Percentiles rank a stretch among this genome's conserved stretches.
Conservation (phyloP, 2,888 invertebrate genomes). For the Nomada goodeniana region DNA sequence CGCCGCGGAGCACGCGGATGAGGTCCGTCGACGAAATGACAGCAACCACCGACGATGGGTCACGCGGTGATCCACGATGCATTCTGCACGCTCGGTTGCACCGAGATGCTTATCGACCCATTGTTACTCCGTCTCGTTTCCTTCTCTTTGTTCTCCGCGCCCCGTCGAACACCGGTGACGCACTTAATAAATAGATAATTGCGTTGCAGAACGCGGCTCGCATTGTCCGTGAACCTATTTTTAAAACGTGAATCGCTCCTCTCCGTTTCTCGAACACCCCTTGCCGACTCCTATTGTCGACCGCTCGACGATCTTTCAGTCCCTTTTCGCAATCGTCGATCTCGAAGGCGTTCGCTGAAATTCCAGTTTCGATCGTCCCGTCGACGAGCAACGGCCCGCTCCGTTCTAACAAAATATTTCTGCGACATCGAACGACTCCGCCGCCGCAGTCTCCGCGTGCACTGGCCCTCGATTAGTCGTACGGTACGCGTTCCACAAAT, state of each 20-base stretch:
- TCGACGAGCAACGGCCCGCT: too few relatives aligned
- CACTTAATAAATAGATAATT: conserved; percentile 63
- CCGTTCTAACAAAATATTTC: too few relatives aligned
- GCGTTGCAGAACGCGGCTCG: conserved; percentile 54
- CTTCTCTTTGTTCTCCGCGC: conserved; percentile 58
- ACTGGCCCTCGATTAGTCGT: neutral
- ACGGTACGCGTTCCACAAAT: neutral
- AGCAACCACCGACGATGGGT: conserved; percentile 59
- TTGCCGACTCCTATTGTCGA: too few relatives aligned
- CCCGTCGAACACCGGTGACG: conserved; percentile 56
- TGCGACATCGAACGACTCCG: too few relatives aligned
- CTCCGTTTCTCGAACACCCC: neutral
- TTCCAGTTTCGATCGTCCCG: too few relatives aligned
- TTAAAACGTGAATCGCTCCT: conserved; percentile 20
- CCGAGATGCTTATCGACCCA: conserved; percentile 56
- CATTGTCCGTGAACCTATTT: conserved; percentile 52
- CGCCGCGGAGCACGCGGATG: conserved; percentile 35
- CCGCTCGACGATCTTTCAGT: too few relatives aligned
- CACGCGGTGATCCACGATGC: conserved; percentile 58
- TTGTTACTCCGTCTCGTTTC: conserved; percentile 60
- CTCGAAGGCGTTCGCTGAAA: too few relatives aligned
- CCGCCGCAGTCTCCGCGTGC: too few relatives aligned
- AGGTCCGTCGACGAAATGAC: conserved; percentile 49
- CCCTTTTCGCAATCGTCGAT: too few relatives aligned
- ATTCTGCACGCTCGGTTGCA: conserved; percentile 62